Base-by-base conservation (phyloP, 23 tunicate species). In the Ciona savignyi region DNA sequence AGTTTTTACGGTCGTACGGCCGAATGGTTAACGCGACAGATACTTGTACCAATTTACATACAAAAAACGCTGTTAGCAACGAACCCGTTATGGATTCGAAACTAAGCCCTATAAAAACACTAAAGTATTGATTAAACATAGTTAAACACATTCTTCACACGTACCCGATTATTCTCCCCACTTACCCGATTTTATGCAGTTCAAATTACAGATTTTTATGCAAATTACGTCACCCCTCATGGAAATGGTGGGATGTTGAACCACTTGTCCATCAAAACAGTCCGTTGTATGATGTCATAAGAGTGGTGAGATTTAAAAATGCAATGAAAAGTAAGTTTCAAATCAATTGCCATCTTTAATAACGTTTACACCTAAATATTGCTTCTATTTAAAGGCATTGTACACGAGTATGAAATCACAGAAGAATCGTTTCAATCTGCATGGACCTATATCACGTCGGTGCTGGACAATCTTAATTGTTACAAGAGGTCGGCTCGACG, bases 161-260 rank as follows among this genome's bases (percentile, higher is more conserved):
- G n/a, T n/a, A n/a, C n/a, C n/a, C n/a, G n/a, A n/a, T n/a, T n/a
- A n/a, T n/a, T n/a, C n/a, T n/a, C n/a, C n/a, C n/a, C n/a, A n/a
- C n/a, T n/a, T n/a, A n/a, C n/a, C n/a, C n/a, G 21, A 15, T 22
- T 9, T 70, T 70, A n/a, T n/a, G n/a, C n/a, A n/a, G n/a, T 42
- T 42, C 15, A 42, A 42, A 42, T 35, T 33, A 25, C 63, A 88
- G 96, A 33, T 82, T 77, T 62, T 71, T 88, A 24, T 82, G 88
- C 77, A 62, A 82, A 73, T 25, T 88, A 20, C 72, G 82, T 35
- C 83, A 77, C 63, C 82, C 88, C n/a, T 60, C 80, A 2, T 88
- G 96, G 96, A 77, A 76, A 33, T 88, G 80, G 87, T 88, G 96
- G 96, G 66, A 88, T 67, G 88, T 81, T 48, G 88, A 82, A n/a